Conservation (phyloP, 2,888 invertebrate species). For the Cheilosia pagana region DNA sequence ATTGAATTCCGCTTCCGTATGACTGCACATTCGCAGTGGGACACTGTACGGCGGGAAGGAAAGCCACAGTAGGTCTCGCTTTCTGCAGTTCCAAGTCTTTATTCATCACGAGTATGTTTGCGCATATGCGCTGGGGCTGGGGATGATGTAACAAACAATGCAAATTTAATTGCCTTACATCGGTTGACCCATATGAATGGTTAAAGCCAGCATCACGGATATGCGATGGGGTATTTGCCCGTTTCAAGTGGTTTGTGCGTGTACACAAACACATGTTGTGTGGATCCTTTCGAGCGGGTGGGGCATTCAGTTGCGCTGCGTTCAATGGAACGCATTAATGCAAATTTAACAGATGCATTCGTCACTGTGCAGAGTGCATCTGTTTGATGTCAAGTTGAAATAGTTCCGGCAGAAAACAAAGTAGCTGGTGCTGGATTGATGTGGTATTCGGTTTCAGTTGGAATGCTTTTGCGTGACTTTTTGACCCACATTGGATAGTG, state of each 20-base stretch:
- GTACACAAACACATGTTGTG: not conserved
- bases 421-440: slow-evolving; percentile 47
- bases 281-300: slow-evolving; percentile 25
- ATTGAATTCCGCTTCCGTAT: slow-evolving; percentile 49
- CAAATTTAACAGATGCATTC: slow-evolving; percentile 45
- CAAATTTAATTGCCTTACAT: slow-evolving; percentile 39
- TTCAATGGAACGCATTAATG: slow-evolving; percentile 36
- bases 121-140: slow-evolving; percentile 3
- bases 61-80: slow-evolving; percentile 2
- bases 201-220: slow-evolving; percentile 6
- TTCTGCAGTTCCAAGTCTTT: not conserved
- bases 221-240: slow-evolving; percentile 25
- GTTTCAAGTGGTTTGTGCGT: slow-evolving; percentile 52
- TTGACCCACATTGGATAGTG: slow-evolving; percentile 35
- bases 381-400: slow-evolving; percentile 48
- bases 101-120: slow-evolving; percentile 2
- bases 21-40: slow-evolving; percentile 29
- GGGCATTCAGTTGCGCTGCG: not conserved
- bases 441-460: slow-evolving; percentile 1
- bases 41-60: not conserved
- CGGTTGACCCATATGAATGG: slow-evolving; percentile 46
- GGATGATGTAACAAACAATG: slow-evolving; percentile 43
- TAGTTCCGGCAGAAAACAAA: slow-evolving; percentile 63
- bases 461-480: slow-evolving; percentile 17
- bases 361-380: slow-evolving; percentile 30